Evolutionary conservation across 2,888 invertebrate genomes (phyloP), one percentile per base, ranked within the genome.

Genomic region (Anticlea derivata): DNA sequence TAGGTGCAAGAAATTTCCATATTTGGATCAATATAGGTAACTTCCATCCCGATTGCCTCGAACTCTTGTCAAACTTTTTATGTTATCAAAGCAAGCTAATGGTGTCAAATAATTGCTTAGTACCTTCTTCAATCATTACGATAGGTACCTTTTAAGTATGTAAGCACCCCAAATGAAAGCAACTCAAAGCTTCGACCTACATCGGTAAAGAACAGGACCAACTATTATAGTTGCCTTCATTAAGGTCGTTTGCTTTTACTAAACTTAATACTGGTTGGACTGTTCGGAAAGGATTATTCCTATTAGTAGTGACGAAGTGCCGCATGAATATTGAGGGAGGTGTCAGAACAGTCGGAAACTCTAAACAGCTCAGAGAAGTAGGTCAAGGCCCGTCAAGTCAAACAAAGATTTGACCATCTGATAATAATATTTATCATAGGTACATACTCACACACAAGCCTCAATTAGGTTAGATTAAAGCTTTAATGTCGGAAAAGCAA

Each of bases 301-400:
- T 29, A 20, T 11, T 29, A 11, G 8, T 27, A 22, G 77, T 78
- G 71, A 69, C 17, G 17, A n/a, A 60, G 51, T 50, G 26, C 33
- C 35, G 31, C 58, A 52, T 78, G 61, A 76, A 77, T 78, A 68
- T 71, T 68, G 65, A 66, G 70, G 67, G 65, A 67, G 59, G 58
- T 39, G 53, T 50, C 53, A 35, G 26, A 34, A 31, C 11, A 13
- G 30, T 24, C 23, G 13, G 40, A 35, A 29, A 40, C 5, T 17
- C 31, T 50, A 39, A 48, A 22, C 23, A 33, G 17, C 33, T 13
- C 12, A 29, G 24, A 41, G 27, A 50, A 58, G 47, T 60, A 50
- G 60, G 58, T 43, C 57, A 58, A 58, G 58, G 60, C 27, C 6
- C 10, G 7, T 13, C 10, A 23, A 49, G 27, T 43, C 46, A 50